These are phyloP conservation scores for Argynnis bischoffii DNA, from an alignment of 2,888 invertebrate genomes.

Conservation along the genomic window DNA sequence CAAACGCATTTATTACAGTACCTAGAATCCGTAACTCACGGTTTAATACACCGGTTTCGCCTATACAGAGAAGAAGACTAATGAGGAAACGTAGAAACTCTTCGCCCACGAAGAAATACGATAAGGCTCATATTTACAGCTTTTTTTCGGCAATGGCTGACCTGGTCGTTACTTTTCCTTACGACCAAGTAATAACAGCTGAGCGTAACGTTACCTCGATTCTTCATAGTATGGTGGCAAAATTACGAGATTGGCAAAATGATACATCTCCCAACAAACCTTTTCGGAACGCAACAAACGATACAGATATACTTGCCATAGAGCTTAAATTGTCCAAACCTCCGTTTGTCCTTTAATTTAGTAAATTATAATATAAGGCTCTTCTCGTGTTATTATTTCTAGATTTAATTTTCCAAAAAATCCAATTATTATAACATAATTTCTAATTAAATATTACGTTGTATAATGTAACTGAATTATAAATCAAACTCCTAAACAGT, in stretches of 20 bases:
- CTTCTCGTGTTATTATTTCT: no score
- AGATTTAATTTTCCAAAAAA: no score
- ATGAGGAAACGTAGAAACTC: slow-evolving; percentile 5
- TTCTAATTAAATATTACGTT: no score
- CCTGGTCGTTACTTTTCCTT: slow-evolving; percentile 2
- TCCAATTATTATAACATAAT: no score
- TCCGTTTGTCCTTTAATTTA: background rate
- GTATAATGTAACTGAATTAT: no score
- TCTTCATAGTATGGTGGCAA: background rate
- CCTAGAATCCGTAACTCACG: no score
- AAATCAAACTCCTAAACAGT: no score
- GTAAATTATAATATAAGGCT: no score
- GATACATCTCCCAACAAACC: background rate
- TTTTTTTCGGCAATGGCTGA: slow-evolving; percentile 12
- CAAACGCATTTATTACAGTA: no score
- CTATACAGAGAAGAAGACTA: background rate
- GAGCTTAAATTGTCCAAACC: background rate
- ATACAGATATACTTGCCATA: background rate
- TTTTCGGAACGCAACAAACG: background rate
- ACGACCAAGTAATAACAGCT: background rate
- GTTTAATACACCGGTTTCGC: background rate
- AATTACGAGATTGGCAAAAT: background rate
- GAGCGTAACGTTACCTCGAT: background rate
- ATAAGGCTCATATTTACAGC: slow-evolving; percentile 5
- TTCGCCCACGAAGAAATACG: slow-evolving; percentile 3